Evolutionary conservation across 2,797 vertebrate species (phyloP), one percentile per base, ranked within the genome.

Genomic region (Poecilia wingei): DNA sequence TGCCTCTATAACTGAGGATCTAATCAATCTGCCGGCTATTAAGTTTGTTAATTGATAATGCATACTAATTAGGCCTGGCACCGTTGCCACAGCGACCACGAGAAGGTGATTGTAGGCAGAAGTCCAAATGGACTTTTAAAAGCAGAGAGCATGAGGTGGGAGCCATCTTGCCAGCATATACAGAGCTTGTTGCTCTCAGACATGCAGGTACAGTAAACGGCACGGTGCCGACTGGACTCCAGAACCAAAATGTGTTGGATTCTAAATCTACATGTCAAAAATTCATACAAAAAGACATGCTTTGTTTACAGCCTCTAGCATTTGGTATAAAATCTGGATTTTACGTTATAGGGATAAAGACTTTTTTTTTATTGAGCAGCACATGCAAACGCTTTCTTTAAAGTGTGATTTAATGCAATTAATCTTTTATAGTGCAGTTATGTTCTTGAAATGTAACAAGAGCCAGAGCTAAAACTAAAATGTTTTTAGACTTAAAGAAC

Each of bases 11-110:
- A 98, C 98, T 98, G 97, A 98, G 98, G 98, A 99, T 98, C 97
- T 98, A 99, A 99, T 99, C 98, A 99, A 99, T 99, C 98, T 99
- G 98, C 98, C 96, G 97, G 98, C 97, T 99, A 99, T 99, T 99
- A 99, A 99, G 97, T 98, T 98, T 99, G 97, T 99, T 99, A 99
- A 99, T 99, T 99, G 98, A 99, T 99, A 99, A 99, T 99, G 98
- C 98, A 99, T 99, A 99, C 98, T 99, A 99, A 99, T 99, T 99
- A 98, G 97, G 96, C 96, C 96, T 95, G 96, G 97, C 96, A 96
- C 97, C 93, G 97, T 98, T 99, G 96, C 98, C 98, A 98, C 96
- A 96, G 98, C 97, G 96, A 99, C 97, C 96, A 96, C 87, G 96
- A 96, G 97, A 97, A 97, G 97, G 98, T 98, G 97, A 99, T 99